phyloP scores from a whole-genome alignment of 2,888 invertebrate genomes.

The Himalopsyche tibetana region DNA sequence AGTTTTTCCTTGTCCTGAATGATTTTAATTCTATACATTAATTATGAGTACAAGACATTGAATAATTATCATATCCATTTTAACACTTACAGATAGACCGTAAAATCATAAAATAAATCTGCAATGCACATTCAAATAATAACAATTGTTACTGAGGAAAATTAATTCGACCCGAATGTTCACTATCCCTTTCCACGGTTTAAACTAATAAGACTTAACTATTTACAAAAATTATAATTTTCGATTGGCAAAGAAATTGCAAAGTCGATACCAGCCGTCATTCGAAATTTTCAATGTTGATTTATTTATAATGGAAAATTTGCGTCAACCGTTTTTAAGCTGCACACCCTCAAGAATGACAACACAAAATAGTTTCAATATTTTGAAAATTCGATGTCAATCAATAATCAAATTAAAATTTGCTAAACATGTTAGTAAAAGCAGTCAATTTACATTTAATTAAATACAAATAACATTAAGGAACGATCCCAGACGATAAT shows the following conservation, averaged over 20 bases:
- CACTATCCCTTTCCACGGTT: slow-evolving; percentile 19
- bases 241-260: slow-evolving; percentile 32
- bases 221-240: slow-evolving; percentile 14
- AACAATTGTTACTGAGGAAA: background rate
- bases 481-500: background rate
- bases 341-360: background rate
- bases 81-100: slow-evolving; percentile 21
- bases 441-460: slow-evolving; percentile 47
- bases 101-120: slow-evolving; percentile 11
- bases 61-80: slow-evolving; percentile 27
- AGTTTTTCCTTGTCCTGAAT: background rate
- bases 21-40: slow-evolving; percentile 13
- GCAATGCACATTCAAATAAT: background rate
- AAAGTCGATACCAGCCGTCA: background rate
- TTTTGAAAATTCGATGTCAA: slow-evolving; percentile 48
- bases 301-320: too few species aligned
- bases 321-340: background rate
- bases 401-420: slow-evolving; percentile 39
- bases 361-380: background rate
- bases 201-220: background rate
- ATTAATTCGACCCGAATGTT: background rate
- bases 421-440: slow-evolving; percentile 14
- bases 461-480: slow-evolving; percentile 33
- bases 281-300: background rate
- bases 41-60: slow-evolving; percentile 13